Base-by-base conservation (phyloP, 1,140 invertebrate genomes). In the Caenorhabditis inopinata region DNA sequence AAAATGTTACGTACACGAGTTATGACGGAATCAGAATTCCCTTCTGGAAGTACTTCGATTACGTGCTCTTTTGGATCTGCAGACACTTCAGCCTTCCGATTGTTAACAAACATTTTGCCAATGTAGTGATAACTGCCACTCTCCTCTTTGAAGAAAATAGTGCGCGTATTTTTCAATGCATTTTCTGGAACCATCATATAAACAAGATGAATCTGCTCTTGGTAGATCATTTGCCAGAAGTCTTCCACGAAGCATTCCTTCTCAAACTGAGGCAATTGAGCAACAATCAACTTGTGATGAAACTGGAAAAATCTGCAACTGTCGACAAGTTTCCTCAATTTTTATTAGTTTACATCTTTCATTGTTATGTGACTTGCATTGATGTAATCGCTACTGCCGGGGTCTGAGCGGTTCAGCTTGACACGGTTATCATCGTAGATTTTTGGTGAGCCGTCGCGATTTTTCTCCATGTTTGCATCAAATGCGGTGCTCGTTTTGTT, bases 21-120 rank as follows among this genome's bases (percentile, higher is more conserved):
- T 12, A 68, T 68, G 27, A 68, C 58, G 38, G 58, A 68, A 68
- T 68, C 58, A 38, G 58, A 68, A 42, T 68, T 68, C n/a, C 58
- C 58, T 42, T 68, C 58, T 1, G n/a, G 58, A 5, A 68, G 12
- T 1, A 68, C 58, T 42, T 68, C 58, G 21, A 68, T 68, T 21
- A 32, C 38, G 18, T 68, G 38, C 21, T 68, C 58, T 11, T 68
- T 68, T 0, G 58, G 58, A 68, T 68, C 58, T 68, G 32, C 58
- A 16, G 32, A 18, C 3, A 68, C 58, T 2, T 68, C 58, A 2
- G 58, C 58, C 23, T 32, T 35, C n/a, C 58, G 58, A n/a, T 68
- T 68, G 25, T 68, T 68, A 18, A 68, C 38, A 38, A 68, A 68
- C 58, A 68, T 68, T 21, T 68, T 68, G 6, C 58, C 58, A 38